Conservation (phyloP, 2,797 vertebrate genomes). For the Hemitrygon akajei region DNA sequence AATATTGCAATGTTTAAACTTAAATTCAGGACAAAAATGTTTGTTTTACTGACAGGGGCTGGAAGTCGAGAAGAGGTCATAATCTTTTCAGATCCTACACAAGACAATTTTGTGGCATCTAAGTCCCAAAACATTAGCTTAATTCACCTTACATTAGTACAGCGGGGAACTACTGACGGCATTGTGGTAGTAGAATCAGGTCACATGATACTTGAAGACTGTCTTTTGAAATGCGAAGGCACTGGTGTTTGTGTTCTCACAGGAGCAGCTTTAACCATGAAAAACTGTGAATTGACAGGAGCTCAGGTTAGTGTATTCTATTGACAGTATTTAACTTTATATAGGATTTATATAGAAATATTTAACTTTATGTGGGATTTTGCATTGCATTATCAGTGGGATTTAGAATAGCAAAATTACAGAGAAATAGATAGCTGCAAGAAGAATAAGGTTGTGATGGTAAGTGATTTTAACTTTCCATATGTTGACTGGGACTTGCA, state of each 20-base stretch:
- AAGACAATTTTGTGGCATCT: slow-evolving; percentile 51
- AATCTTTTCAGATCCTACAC: slow-evolving; percentile 48
- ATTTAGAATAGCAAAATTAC: no score
- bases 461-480: no score
- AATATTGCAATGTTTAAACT: slow-evolving; percentile 5
- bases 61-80: slow-evolving; percentile 51
- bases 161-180: slow-evolving; percentile 56
- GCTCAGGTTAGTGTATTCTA: slow-evolving; percentile 49
- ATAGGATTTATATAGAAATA: neutral
- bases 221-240: slow-evolving; percentile 57
- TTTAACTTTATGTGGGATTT: neutral
- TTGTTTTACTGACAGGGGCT: slow-evolving; percentile 44
- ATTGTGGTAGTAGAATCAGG: slow-evolving; percentile 58
- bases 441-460: no score
- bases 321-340: neutral
- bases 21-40: neutral
- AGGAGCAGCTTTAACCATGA: slow-evolving; percentile 50
- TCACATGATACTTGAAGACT: slow-evolving; percentile 56
- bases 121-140: slow-evolving; percentile 51
- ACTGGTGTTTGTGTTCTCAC: slow-evolving; percentile 56
- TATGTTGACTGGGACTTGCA: no score
- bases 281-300: slow-evolving; percentile 51
- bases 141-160: slow-evolving; percentile 53
- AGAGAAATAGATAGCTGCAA: no score
- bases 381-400: no score